Base-by-base conservation (phyloP, 1,140 invertebrate genomes). In the Drosophila tropicalis region DNA sequence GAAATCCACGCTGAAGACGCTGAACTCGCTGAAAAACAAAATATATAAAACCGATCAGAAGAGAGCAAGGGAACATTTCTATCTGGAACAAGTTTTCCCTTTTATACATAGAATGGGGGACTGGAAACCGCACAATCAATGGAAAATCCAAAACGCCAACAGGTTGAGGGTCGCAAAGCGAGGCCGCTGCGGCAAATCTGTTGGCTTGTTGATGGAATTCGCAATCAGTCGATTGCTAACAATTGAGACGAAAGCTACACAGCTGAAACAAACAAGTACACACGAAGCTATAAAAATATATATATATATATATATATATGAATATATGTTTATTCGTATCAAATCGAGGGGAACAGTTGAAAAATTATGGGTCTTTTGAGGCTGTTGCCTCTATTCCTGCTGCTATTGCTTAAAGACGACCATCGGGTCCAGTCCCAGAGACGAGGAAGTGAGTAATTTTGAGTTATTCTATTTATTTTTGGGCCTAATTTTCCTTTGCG, bases 181-280 rank as follows among this genome's bases (percentile, higher is more conserved):
- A 76, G 72, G 60, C 61, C 40, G 61, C n/a, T 22, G 47, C 44
- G 40, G 57, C 72, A 34, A 58, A 40, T 67, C 61, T 29, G 34
- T 36, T 29, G 60, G 41, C 13, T 57, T 25, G 25, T 57, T 44
- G 55, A 61, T 62, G 9, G 40, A 36, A 47, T 73, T 22, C 7
- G 70, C 17, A 62, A 82, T 62, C 64, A 83, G 80, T 82, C 70
- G 76, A 75, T 79, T 71, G 62, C 39, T 62, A 65, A 81, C 65
- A 54, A 56, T 61, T 63, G 71, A 82, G 63, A 72, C 73, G 57
- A 29, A n/a, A 29, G 68, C 70, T 67, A 70, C 32, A 39, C 36
- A 39, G 12, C 34, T 39, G 34, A 58, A 29, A 57, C 36, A 72
- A 40, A 64, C 32, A 17, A 22, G 7, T 51, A 22, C 19, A 12